Evolutionary conservation across 2,113 vertebrate species (phyloP), one percentile per base, ranked within the genome.

Genomic region (Herpetotheres cachinnans): DNA sequence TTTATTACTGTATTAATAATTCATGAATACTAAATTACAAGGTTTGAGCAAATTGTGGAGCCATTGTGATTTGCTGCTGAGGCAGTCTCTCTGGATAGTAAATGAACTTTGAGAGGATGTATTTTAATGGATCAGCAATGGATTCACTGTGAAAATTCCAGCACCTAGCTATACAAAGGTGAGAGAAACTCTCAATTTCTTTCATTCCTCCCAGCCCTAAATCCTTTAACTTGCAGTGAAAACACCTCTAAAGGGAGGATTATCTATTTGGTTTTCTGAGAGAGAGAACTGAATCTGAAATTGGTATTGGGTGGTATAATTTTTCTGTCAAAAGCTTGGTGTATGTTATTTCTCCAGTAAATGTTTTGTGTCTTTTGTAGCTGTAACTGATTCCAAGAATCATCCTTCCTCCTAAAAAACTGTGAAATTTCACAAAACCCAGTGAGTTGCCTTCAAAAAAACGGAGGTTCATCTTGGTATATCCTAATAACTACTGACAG

Each of bases 1-100:
- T 90, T 97, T 96, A 90, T 84, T 86, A 59, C 16, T 55, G 7
- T 56, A 80, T 94, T 81, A 95, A 94, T 86, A 92, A 92, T 90
- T 81, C 4, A 87, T 81, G 67, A 47, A 50, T 79, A 46, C 24
- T 70, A 36, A 78, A 58, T 79, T 92, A 66, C 2, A 32, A 79
- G n/a, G 13, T 52, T 21, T 77, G 54, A 80, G 50, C 3, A 61
- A 61, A 65, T 47, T 69, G 32, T 70, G 54, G 21, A 61, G 19
- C 16, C n/a, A 20, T 90, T 95, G 36, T 90, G 54, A 61, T 95
- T 90, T 90, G 67, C 40, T 77, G 11, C 76, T 38, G 63, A 83
- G 59, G n/a, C 15, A 54, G 30, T 62, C 36, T 52, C 22, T 77
- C 46, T 83, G 72, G 59, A 59, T 44, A 86, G 40, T 73, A 90